Evolutionary conservation across 2,797 vertebrate genomes (phyloP).

Genomic region (Xenops minutus): DNA sequence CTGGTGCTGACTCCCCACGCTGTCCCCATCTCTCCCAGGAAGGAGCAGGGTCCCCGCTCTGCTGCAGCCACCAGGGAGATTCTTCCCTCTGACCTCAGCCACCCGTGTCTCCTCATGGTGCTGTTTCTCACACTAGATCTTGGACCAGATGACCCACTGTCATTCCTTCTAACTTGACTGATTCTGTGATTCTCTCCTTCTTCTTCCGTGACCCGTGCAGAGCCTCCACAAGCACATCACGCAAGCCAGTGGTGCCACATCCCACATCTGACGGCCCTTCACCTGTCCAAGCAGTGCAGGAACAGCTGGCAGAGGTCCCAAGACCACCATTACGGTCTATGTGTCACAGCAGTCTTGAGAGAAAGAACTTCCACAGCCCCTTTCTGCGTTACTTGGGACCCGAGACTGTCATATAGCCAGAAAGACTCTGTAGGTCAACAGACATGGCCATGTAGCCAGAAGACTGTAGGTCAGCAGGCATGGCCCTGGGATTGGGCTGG

Average conservation of each 20-base stretch:
- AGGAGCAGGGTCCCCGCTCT: accelerated
- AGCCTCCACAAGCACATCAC: background rate
- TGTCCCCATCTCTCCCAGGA: background rate
- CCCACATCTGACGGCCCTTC: background rate
- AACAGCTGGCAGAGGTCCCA: background rate
- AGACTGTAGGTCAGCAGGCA: background rate
- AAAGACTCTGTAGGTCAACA: background rate
- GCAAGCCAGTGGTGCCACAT: accelerated
- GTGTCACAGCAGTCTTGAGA: accelerated
- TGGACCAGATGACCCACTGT: too few species aligned
- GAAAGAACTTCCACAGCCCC: background rate
- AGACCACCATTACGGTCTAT: background rate
- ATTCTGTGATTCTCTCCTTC: background rate
- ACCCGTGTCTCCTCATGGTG: accelerated
- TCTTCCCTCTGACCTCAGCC: background rate
- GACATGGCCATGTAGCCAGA: too few species aligned
- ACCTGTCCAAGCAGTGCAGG: background rate
- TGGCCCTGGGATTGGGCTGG: background rate
- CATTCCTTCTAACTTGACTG: background rate
- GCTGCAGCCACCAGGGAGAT: too few species aligned
- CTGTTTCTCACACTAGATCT: background rate
- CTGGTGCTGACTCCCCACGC: accelerated
- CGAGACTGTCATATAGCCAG: background rate
- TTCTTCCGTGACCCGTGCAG: accelerated
- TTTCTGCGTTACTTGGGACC: background rate